Base-by-base conservation (phyloP, 2,888 invertebrate genomes). In the Watsonalla binaria region DNA sequence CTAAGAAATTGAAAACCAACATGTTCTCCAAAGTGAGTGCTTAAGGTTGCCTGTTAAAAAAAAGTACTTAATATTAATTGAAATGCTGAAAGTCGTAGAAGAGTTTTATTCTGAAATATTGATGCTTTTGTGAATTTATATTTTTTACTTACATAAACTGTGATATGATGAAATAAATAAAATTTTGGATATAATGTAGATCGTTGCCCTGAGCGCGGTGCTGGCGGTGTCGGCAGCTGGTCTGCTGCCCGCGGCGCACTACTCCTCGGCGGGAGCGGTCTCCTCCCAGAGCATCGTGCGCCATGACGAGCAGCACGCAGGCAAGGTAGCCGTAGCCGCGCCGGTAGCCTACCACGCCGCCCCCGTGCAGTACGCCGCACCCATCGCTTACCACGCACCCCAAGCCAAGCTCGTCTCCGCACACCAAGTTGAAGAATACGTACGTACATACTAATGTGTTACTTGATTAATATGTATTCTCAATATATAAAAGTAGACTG, bases 1-100 rank as follows among this genome's bases (percentile, higher is more conserved):
- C 56, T 61, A 56, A 73, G 60, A 68, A 63, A 67, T 64, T 9
- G 61, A 68, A 68, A 61, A 74, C 63, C 70, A 84, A 78, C 59
- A 86, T 87, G 86, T 85, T 84, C 76, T 75, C 79, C 54, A 85
- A 86, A 84, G 86, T 87, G 75, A 84, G 86, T 80, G 54, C 39
- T n/a, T 8, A 34, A 33, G 47, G 51, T 45, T 52, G 24, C 54
- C 9, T n/a, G 45, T 9, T 37, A 37, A 37, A 6, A 6, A 1
- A 24, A 24, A 24, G 24, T 24, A 1, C 24, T 24, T 24, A 24
- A 24, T 24, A 24, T 24, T 37, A 13, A 6, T 33, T 47, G 11
- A 45, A 34, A 34, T 11, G 24, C 8, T 5, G n/a, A 33, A 33
- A 34, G n/a, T 47, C n/a, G 6, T 47, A 6, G 14, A 48, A 13